Percentiles rank a stretch among this genome's conserved stretches.
Conservation (phyloP, 2,888 invertebrate species). For the Gasteruption jaculator region DNA sequence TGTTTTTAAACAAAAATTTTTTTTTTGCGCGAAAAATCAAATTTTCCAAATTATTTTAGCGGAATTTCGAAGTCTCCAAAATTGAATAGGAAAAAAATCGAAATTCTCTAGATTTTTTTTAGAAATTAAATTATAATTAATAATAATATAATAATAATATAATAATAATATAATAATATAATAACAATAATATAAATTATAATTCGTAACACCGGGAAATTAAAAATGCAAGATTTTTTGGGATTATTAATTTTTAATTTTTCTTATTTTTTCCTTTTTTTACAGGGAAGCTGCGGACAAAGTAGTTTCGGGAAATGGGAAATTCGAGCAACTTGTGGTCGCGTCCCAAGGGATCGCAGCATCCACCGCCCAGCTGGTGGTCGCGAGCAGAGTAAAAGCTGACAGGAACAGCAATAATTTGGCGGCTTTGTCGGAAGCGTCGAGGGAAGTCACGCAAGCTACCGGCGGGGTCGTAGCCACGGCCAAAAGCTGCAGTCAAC, state of each 20-base stretch:
- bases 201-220: not conserved
- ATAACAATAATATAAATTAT: not conserved
- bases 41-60: too few relatives aligned
- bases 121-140: not conserved
- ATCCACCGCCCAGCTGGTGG: conserved; percentile 94
- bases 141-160: not conserved
- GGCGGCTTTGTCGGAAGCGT: conserved; percentile 77
- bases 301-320: conserved; percentile 78
- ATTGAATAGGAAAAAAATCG: too few relatives aligned
- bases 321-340: conserved; percentile 89
- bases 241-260: not conserved
- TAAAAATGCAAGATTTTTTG: not conserved
- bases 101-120: not conserved
- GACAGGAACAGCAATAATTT: conserved; percentile 77
- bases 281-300: conserved; percentile 86
- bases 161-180: not conserved
- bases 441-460: conserved; percentile 83
- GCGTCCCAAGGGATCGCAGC: conserved; percentile 96
- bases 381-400: conserved; percentile 94
- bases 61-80: too few relatives aligned
- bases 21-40: too few relatives aligned
- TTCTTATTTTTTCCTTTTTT: too few relatives aligned
- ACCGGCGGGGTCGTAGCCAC: conserved; percentile 92
- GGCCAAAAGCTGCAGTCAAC: conserved; percentile 82
- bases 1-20: not conserved